A percentile compares a stretch with the other conserved stretches of the same genome.
Evolutionary conservation across 2,113 vertebrate genomes (phyloP).

Genomic region (Trichechus manatus): DNA sequence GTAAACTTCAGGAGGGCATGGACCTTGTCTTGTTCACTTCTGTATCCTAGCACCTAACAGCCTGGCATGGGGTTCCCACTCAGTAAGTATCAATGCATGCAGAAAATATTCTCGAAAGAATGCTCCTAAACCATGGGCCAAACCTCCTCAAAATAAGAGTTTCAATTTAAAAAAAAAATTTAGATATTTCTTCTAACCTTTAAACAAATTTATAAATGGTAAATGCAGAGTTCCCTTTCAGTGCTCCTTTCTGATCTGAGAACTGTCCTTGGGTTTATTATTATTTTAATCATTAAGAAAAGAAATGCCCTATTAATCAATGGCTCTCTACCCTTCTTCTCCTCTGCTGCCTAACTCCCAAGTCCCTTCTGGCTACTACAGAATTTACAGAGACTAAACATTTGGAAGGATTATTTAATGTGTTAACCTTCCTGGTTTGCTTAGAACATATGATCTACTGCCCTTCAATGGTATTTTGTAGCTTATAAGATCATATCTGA

Average conservation of each 20-base stretch:
- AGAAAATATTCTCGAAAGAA: background rate
- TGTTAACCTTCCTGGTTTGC: background rate
- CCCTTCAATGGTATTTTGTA: slow-evolving; percentile 8
- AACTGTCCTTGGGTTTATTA: background rate
- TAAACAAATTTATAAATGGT: background rate
- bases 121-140: background rate
- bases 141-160: background rate
- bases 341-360: background rate
- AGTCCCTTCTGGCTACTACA: background rate
- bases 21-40: background rate
- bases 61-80: background rate
- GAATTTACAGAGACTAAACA: slow-evolving; percentile 26
- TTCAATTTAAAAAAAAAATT: background rate
- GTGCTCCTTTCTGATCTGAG: background rate
- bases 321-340: background rate
- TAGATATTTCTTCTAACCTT: slow-evolving; percentile 38
- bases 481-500: slow-evolving; percentile 76
- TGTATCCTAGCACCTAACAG: background rate
- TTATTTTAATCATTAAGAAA: slow-evolving; percentile 40
- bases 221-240: background rate
- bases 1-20: background rate
- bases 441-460: background rate
- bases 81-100: background rate
- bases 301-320: background rate
- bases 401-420: slow-evolving; percentile 5